phyloP scores from a whole-genome alignment of 2,113 vertebrate genomes.

The Nerophis lumbriciformis region DNA sequence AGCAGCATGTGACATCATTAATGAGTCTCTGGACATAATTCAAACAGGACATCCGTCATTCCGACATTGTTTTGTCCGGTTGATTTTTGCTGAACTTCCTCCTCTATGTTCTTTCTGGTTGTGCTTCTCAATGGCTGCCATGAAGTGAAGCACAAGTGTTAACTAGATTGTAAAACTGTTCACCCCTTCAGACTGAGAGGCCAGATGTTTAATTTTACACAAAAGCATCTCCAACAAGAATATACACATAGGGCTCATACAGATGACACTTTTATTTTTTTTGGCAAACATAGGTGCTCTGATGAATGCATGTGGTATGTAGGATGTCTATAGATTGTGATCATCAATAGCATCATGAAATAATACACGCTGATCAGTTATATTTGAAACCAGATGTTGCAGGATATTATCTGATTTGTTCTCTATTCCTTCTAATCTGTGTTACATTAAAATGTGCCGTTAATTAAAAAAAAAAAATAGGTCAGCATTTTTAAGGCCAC shows the following conservation, averaged over 20 bases:
- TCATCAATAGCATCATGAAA: background rate
- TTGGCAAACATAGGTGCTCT: constrained; percentile 7
- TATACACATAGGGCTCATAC: background rate
- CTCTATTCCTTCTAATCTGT: background rate
- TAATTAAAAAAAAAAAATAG: background rate
- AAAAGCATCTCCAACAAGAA: background rate
- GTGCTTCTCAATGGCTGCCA: background rate
- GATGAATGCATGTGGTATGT: constrained; percentile 2
- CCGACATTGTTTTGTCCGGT: constrained; percentile 46
- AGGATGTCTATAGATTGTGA: background rate
- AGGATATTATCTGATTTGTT: background rate
- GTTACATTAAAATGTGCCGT: background rate
- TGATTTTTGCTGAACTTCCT: constrained; percentile 27
- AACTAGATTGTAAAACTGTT: background rate
- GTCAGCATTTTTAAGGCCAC: background rate
- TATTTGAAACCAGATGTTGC: background rate
- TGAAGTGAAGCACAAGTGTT: constrained; percentile 3
- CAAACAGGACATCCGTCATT: constrained; percentile 44
- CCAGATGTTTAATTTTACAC: constrained; percentile 20
- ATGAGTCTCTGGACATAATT: constrained; percentile 18
- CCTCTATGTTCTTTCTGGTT: constrained; percentile 19
- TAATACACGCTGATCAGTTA: background rate
- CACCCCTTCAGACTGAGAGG: background rate
- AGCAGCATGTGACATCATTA: constrained; percentile 34
- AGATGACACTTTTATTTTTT: background rate